Conservation (phyloP, 2,113 vertebrate genomes). For the Pyxicephalus adspersus region DNA sequence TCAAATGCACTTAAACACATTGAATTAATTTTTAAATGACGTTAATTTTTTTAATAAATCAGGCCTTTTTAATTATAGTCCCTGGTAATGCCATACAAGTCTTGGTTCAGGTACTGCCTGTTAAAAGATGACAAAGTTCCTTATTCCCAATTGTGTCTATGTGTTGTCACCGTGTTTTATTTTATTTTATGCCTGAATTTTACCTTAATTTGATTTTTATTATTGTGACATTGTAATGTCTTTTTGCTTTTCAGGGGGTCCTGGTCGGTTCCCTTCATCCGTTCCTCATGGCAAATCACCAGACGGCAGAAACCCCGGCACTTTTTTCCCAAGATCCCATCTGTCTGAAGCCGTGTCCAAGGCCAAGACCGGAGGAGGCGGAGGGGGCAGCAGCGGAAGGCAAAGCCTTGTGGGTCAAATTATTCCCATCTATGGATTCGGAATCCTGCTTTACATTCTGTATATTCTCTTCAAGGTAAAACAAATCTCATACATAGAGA, state of each 20-base stretch:
- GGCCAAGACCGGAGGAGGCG: constrained; percentile 71
- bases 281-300: constrained; percentile 69
- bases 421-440: constrained; percentile 94
- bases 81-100: too few relatives aligned
- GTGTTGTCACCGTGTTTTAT: too few relatives aligned
- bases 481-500: not conserved
- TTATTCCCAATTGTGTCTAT: too few relatives aligned
- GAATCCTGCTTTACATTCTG: constrained; percentile 91
- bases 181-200: too few relatives aligned
- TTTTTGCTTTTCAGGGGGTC: constrained; percentile 73
- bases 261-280: constrained; percentile 74
- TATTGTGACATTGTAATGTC: not conserved
- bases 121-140: too few relatives aligned
- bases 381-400: constrained; percentile 64
- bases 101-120: too few relatives aligned
- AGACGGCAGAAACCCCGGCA: constrained; percentile 64
- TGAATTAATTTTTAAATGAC: too few relatives aligned
- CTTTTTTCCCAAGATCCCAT: constrained; percentile 74
- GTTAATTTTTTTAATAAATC: too few relatives aligned
- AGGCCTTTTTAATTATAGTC: too few relatives aligned
- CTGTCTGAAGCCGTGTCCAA: constrained; percentile 79
- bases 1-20: too few relatives aligned
- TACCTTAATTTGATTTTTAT: too few relatives aligned
- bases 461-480: constrained; percentile 95
- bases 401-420: constrained; percentile 87